phyloP scores from a whole-genome alignment of 1,140 invertebrate species.

The Ostrea denselamellosa region DNA sequence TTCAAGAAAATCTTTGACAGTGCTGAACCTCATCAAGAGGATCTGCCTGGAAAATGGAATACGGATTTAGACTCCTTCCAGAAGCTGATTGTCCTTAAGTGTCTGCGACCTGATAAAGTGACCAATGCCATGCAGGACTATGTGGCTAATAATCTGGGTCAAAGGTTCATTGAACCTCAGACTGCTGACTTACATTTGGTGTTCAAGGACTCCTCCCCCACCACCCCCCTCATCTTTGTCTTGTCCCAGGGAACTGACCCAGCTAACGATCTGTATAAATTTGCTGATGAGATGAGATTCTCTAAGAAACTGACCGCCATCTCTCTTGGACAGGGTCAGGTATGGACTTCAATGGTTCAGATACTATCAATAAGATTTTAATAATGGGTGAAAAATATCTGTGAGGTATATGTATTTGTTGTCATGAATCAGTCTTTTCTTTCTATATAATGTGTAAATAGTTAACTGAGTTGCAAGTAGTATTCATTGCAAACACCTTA shows the following conservation, averaged over 20 bases:
- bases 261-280: slow-evolving; percentile 79
- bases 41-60: slow-evolving; percentile 80
- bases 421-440: too few relatives aligned
- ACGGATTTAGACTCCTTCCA: slow-evolving; percentile 81
- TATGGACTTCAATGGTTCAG: slow-evolving; percentile 50
- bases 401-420: too few relatives aligned
- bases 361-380: too few relatives aligned
- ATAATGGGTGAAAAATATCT: too few relatives aligned
- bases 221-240: slow-evolving; percentile 79
- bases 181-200: slow-evolving; percentile 77
- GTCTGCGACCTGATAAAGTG: slow-evolving; percentile 82
- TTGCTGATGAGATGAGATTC: slow-evolving; percentile 80
- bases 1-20: slow-evolving; percentile 79
- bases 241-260: slow-evolving; percentile 79
- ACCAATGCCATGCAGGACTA: slow-evolving; percentile 80
- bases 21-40: slow-evolving; percentile 77
- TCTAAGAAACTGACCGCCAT: slow-evolving; percentile 79
- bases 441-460: too few relatives aligned
- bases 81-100: slow-evolving; percentile 80
- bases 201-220: slow-evolving; percentile 79
- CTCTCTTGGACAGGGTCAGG: slow-evolving; percentile 80
- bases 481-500: too few relatives aligned
- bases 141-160: slow-evolving; percentile 76
- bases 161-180: slow-evolving; percentile 79
- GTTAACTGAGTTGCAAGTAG: too few relatives aligned